phyloP scores from a whole-genome alignment of 2,797 vertebrate species.

The Cuniculus paca region DNA sequence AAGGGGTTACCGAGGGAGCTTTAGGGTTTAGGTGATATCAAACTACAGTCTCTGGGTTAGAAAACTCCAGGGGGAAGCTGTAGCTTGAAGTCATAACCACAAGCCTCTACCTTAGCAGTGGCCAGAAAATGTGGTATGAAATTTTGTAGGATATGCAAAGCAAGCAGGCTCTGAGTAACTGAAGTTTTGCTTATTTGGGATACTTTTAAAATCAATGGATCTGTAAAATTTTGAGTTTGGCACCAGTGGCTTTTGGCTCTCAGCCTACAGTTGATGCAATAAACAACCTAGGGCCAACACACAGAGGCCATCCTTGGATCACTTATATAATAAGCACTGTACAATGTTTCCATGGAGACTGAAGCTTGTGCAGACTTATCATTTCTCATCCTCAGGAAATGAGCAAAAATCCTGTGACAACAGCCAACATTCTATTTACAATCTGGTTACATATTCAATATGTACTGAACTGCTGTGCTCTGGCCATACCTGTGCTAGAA shows the following conservation, averaged over 20 bases:
- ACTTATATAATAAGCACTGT: not conserved
- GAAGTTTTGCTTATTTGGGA: not conserved
- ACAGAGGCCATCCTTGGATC: not conserved
- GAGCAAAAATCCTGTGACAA: not conserved
- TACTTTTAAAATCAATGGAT: not conserved
- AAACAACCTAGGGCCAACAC: not conserved
- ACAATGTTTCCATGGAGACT: not conserved
- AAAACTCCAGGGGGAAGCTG: not conserved
- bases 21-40: not conserved
- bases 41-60: not conserved
- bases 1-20: not conserved
- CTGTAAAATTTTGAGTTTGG: not conserved
- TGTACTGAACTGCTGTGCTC: not conserved
- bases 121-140: not conserved
- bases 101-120: not conserved
- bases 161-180: not conserved
- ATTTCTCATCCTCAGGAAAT: not conserved
- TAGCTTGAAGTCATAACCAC: not conserved
- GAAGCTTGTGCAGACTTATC: not conserved
- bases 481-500: not conserved
- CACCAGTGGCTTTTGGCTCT: not conserved
- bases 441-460: not conserved
- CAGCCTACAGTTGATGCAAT: not conserved
- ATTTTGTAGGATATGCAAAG: not conserved
- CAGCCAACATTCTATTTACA: not conserved